Conservation (phyloP, 2,113 vertebrate species). For the Alaudala cheleensis region DNA sequence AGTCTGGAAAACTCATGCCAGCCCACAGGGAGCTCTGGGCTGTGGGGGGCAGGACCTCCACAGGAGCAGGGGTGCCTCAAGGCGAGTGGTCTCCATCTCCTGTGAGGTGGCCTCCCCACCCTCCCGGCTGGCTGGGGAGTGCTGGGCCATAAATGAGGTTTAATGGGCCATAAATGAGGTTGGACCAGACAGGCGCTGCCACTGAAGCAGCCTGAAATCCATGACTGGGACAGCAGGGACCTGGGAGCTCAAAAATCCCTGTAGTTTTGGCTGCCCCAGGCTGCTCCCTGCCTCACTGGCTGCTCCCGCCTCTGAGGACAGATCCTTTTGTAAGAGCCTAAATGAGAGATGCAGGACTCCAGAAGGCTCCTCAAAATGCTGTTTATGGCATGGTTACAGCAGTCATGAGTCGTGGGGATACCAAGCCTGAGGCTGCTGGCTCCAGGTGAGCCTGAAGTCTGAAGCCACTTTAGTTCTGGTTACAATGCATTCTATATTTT, state of each 20-base stretch:
- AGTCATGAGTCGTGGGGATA: too few relatives aligned
- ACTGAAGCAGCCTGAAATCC: not conserved
- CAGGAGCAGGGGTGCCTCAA: not conserved
- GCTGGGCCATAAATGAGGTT: not conserved
- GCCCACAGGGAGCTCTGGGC: not conserved
- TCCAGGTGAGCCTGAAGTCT: too few relatives aligned
- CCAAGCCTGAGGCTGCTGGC: too few relatives aligned
- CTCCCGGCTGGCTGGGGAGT: not conserved
- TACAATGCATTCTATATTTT: too few relatives aligned
- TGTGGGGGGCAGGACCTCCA: not conserved
- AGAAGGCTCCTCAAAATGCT: too few relatives aligned
- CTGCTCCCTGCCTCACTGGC: not conserved
- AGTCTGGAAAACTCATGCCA: not conserved
- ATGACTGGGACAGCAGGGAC: not conserved
- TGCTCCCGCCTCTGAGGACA: not conserved
- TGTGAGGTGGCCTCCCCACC: accelerated
- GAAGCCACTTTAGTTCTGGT: too few relatives aligned
- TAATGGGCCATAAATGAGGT: too few relatives aligned
- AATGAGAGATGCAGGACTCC: too few relatives aligned
- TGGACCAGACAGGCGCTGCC: accelerated
- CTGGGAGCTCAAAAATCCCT: not conserved
- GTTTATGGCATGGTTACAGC: too few relatives aligned
- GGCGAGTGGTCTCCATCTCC: not conserved
- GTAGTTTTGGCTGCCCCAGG: not conserved
- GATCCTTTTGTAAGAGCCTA: not conserved